Conservation (phyloP, 2,113 vertebrate genomes). For the Saccopteryx leptura region DNA sequence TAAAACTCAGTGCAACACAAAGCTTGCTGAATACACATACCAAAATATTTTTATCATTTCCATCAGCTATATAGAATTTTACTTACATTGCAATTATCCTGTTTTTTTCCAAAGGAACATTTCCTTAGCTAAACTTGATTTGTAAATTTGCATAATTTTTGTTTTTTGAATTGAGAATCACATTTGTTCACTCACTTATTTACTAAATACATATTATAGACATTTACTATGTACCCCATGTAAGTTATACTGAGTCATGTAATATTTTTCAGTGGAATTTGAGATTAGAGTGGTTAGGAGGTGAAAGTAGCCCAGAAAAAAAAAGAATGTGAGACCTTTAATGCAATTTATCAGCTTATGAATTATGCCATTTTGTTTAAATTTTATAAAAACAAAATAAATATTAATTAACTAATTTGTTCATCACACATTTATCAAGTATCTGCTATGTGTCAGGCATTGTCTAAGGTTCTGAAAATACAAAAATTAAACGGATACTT, state of each 20-base stretch:
- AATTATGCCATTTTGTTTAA: background rate
- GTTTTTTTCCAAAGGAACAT: background rate
- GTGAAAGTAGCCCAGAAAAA: background rate
- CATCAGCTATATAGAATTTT: background rate
- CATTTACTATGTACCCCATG: background rate
- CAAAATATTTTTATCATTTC: background rate
- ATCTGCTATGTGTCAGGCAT: background rate
- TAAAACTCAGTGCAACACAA: background rate
- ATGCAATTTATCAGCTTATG: background rate
- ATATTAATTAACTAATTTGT: background rate
- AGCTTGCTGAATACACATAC: background rate
- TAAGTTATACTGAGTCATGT: background rate
- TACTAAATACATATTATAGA: background rate
- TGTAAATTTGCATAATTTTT: background rate
- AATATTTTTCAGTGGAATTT: background rate
- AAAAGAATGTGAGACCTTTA: background rate
- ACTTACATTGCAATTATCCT: background rate
- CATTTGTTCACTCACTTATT: background rate
- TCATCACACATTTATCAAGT: background rate
- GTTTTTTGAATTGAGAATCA: background rate
- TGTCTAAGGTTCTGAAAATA: background rate
- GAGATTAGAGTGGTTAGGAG: background rate
- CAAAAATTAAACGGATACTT: background rate
- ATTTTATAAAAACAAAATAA: slow-evolving; percentile 43
- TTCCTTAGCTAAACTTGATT: background rate